Base-by-base conservation (phyloP, 1,140 invertebrate genomes). In the Danaus melanippus region DNA sequence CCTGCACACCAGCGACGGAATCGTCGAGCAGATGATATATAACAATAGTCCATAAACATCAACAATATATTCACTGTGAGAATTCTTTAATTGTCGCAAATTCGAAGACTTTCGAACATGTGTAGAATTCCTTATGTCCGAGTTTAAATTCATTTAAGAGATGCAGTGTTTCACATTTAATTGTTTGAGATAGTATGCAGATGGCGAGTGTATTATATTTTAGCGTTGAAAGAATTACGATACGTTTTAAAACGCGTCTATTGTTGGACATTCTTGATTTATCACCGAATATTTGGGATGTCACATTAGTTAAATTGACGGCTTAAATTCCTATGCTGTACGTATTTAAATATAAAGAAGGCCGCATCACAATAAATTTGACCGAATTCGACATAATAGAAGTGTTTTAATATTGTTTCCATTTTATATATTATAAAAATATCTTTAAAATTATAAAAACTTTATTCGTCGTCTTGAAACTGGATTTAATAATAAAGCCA, bases 171-270 rank as follows among this genome's bases (percentile, higher is more conserved):
- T 60, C 59, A 58, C 67, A 77, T 71, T 84, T 86, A 86, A 86
- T 86, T 86, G 81, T 83, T 71, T 68, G 70, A 78, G 70, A 83
- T 77, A 61, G 74, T 65, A 69, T 84, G 74, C 83, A 84, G 75
- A 84, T 86, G 83, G 79, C 76, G 60, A 59, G 66, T 82, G 72
- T 81, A 72, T 81, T 82, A 81, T 74, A 71, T 69, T 54, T 50
- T 50, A 66, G 66, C 70, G 77, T 57, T 56, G 79, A 82, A 63
- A 75, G 82, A 85, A 74, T 76, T 83, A 85, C 72, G 78, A 75
- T 66, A 64, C 63, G 61, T 72, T 78, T 75, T 74, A 70, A 72
- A 72, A 54, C 50, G 45, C 48, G 51, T 60, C 49, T 58, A 61
- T 56, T 56, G 52, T 55, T 41, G 12, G 17, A 49, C 51, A 59